Conservation (phyloP, 2,888 invertebrate genomes). For the Sussaba pulchella region DNA sequence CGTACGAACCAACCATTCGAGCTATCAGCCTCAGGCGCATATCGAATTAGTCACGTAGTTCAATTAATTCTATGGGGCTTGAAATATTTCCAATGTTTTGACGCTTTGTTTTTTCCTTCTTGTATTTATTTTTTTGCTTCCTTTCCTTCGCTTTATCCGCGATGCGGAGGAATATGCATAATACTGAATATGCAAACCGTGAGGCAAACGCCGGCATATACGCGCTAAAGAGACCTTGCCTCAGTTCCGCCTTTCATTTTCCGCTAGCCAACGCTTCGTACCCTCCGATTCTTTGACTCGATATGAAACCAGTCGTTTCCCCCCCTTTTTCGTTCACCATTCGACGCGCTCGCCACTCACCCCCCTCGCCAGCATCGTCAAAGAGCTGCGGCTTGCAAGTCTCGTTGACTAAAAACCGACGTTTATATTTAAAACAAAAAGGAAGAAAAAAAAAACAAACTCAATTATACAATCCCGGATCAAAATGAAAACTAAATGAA, state of each 20-base stretch:
- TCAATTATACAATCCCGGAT: no score
- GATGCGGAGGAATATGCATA: background rate
- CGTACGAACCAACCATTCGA: conserved; percentile 39
- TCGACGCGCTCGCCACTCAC: background rate
- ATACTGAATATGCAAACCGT: conserved; percentile 5
- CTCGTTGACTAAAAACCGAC: conserved; percentile 9
- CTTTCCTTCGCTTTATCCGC: no score
- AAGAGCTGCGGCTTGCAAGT: background rate
- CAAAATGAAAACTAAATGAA: no score
- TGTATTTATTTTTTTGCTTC: background rate
- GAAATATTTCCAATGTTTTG: conserved; percentile 23
- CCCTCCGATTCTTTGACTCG: background rate
- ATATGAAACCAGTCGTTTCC: background rate
- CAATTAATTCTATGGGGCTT: conserved; percentile 32
- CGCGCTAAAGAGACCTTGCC: conserved; percentile 25
- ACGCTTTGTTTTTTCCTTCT: conserved; percentile 2
- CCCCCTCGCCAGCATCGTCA: background rate
- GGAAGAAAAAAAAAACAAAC: no score
- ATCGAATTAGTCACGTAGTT: conserved; percentile 46
- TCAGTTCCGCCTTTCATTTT: conserved; percentile 45
- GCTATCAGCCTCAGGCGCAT: conserved; percentile 41
- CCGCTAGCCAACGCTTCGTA: conserved; percentile 25
- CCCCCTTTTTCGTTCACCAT: background rate
- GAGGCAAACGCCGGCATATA: background rate
- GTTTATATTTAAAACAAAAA: no score